Evolutionary conservation across 2,888 invertebrate species (phyloP).

Genomic region (Apomyelois bistriatella): DNA sequence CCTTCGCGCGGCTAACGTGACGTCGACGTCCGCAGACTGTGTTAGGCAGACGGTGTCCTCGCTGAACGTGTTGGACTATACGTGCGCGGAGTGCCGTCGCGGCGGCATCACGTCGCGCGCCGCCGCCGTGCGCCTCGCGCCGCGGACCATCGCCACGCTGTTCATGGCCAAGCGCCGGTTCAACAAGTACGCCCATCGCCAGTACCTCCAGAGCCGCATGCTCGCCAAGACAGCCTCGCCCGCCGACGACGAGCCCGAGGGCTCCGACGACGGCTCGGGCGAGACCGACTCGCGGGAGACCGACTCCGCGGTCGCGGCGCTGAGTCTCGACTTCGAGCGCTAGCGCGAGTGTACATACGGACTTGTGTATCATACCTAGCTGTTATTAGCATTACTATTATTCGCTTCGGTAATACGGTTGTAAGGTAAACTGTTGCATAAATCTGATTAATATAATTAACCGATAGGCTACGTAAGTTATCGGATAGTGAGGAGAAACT

Average conservation of each 20-base stretch:
- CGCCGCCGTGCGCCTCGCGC: constrained; percentile 70
- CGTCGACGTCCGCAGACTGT: constrained; percentile 53
- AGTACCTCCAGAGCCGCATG: constrained; percentile 59
- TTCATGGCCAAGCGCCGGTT: constrained; percentile 78
- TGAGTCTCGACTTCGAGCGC: constrained; percentile 22
- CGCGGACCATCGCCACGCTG: constrained; percentile 73
- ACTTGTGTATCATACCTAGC: constrained; percentile 45
- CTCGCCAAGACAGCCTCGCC: constrained; percentile 21
- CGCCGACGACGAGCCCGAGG: constrained; percentile 19
- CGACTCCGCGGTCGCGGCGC: constrained; percentile 20
- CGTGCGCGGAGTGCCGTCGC: constrained; percentile 73
- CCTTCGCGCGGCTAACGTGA: not conserved
- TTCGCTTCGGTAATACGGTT: constrained; percentile 69
- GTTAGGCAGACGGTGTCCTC: constrained; percentile 63
- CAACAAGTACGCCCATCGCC: constrained; percentile 77
- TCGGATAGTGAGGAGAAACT: constrained; percentile 57
- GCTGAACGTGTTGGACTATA: constrained; percentile 73
- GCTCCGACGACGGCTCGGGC: constrained; percentile 4
- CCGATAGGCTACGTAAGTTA: constrained; percentile 63
- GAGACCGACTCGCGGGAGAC: constrained; percentile 16
- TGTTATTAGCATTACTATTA: constrained; percentile 51
- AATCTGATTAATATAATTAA: constrained; percentile 74
- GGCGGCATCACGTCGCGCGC: constrained; percentile 75
- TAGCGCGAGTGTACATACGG: constrained; percentile 22
- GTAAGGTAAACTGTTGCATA: constrained; percentile 73